Base-by-base conservation (phyloP, 2,797 vertebrate genomes). In the Schizopygopsis malacanthus region DNA sequence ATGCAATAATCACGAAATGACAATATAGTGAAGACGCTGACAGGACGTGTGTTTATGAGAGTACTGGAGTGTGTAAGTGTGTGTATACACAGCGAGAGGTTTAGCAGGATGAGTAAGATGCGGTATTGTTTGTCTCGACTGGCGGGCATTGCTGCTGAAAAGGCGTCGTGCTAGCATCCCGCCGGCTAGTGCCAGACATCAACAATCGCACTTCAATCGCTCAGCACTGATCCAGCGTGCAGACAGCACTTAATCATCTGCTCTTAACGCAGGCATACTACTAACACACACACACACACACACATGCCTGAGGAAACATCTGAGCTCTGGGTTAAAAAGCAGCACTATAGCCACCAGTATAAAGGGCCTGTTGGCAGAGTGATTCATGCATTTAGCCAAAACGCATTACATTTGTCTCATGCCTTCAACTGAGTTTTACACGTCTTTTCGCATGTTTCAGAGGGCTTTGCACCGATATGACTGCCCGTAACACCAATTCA, bases 121-220 rank as follows among this genome's bases (percentile, higher is more conserved):
- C 39, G 25, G 73, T 79, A 90, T 90, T 90, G 87, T 90, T 90
- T 50, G 72, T 83, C 63, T 67, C 79, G 65, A 87, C 87, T 88
- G 85, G 83, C 70, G 85, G 89, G 79, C 77, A 77, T 79, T 85
- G 61, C 75, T 83, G 79, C 82, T 88, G 83, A 88, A 88, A 90
- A 84, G 86, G 87, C 81, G 56, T 87, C 81, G 72, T 78, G 83
- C 89, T 86, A 87, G 85, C 89, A 87, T 88, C 89, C 89, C 52
- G 85, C 83, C 7, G 87, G 89, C 85, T 88, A 81, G 52, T 54
- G 81, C 89, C 89, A 90, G 87, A 88, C 87, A 90, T 90, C 87
- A 88, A 85, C 87, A 90, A 90, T 90, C 89, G 83, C 87, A 88
- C 89, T 88, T 90, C 89, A 90, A 88, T 90, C 89, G 86, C 81